Percentiles rank a stretch among this genome's conserved stretches.
phyloP scores from a whole-genome alignment of 2,888 invertebrate genomes.

The Drosophila tripunctata region DNA sequence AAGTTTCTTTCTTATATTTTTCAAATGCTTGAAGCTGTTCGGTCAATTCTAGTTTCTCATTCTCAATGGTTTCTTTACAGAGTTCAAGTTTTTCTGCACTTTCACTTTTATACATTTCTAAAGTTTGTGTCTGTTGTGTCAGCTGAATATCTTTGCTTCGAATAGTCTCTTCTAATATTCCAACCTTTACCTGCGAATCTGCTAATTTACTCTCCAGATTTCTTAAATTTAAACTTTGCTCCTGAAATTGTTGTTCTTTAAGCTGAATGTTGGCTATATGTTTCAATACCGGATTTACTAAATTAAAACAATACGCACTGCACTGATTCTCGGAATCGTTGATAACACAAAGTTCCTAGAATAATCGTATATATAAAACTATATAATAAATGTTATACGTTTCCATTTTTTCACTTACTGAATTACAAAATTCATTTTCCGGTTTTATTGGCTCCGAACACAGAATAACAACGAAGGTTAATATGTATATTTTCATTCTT shows the following conservation, averaged over 20 bases:
- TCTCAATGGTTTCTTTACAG: not conserved
- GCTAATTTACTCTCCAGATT: not conserved
- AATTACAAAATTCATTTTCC: not conserved
- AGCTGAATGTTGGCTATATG: constrained; percentile 1
- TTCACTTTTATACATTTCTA: not conserved
- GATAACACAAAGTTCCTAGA: not conserved
- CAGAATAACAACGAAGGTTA: not conserved
- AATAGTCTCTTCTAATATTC: not conserved
- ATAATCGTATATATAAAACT: too few relatives aligned
- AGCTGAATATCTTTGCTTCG: not conserved
- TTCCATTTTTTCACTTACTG: not conserved
- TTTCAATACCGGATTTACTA: constrained; percentile 7
- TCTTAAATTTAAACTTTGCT: not conserved
- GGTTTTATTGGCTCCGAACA: not conserved
- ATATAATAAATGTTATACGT: not conserved
- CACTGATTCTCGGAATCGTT: constrained; percentile 7
- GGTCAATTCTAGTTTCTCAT: not conserved
- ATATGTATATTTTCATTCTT: not conserved
- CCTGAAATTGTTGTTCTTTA: constrained; percentile 5
- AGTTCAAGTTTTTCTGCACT: not conserved
- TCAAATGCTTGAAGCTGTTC: too few relatives aligned
- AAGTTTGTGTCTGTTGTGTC: not conserved
- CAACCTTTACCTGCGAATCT: not conserved
- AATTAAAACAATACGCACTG: constrained; percentile 10
- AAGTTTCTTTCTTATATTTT: too few relatives aligned